Evolutionary conservation across 2,797 vertebrate genomes (phyloP).

Genomic region (Eupleurogrammus muticus): DNA sequence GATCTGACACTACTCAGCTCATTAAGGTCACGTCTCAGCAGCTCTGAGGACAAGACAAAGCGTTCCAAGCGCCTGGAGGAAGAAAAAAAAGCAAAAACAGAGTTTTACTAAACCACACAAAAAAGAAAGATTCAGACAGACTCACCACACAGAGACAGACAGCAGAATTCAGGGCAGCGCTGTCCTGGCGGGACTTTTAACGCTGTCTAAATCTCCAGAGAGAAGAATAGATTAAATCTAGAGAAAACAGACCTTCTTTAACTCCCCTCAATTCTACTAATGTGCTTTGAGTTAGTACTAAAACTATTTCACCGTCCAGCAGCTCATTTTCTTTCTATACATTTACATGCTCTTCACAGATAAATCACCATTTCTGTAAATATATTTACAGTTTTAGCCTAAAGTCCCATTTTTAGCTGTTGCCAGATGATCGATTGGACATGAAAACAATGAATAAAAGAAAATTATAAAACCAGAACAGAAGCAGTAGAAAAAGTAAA

Average conservation of each 20-base stretch:
- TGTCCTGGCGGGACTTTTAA: slow-evolving; percentile 24
- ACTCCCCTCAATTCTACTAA: background rate
- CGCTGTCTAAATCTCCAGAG: background rate
- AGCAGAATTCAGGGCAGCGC: background rate
- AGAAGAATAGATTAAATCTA: background rate
- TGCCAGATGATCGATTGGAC: too few species aligned
- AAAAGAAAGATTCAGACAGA: slow-evolving; percentile 17
- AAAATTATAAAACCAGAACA: too few species aligned
- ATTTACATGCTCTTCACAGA: too few species aligned
- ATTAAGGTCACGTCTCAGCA: slow-evolving; percentile 65
- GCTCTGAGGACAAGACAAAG: slow-evolving; percentile 41
- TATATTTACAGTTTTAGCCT: too few species aligned
- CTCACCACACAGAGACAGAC: background rate
- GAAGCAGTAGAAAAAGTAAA: too few species aligned
- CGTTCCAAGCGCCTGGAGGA: background rate
- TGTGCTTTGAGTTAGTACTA: background rate
- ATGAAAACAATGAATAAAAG: too few species aligned
- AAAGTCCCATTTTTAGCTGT: too few species aligned
- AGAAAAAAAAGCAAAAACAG: background rate
- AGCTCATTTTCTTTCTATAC: too few species aligned
- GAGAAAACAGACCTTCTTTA: background rate
- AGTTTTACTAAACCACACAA: slow-evolving; percentile 15
- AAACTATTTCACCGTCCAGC: background rate
- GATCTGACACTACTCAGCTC: slow-evolving; percentile 61
- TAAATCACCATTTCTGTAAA: too few species aligned